These are phyloP conservation scores for Oxystoma pomonae DNA, from an alignment of 2,888 invertebrate genomes.

Conservation along the genomic window DNA sequence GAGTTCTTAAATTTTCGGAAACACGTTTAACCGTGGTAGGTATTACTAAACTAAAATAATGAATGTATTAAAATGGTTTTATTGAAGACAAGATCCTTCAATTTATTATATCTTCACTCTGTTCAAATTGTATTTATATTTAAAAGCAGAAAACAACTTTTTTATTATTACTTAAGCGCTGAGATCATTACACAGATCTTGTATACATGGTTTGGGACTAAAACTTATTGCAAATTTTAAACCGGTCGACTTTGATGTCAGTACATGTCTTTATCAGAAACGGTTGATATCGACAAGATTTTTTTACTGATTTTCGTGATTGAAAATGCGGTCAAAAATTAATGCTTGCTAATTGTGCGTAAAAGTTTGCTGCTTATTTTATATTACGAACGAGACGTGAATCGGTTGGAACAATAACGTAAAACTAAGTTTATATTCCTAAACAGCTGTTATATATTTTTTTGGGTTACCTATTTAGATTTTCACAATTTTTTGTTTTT, in stretches of 20 bases:
- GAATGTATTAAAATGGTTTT: too few relatives aligned
- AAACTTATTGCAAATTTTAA: not conserved
- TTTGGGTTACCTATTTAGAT: too few relatives aligned
- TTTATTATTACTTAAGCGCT: not conserved
- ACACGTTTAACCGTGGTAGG: too few relatives aligned
- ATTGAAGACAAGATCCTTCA: too few relatives aligned
- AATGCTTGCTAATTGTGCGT: not conserved
- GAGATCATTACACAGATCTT: not conserved
- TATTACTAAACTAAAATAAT: too few relatives aligned
- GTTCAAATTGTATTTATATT: not conserved
- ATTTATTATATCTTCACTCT: not conserved
- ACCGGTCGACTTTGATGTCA: not conserved
- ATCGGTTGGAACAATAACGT: too few relatives aligned
- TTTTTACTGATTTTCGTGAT: not conserved
- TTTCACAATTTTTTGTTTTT: too few relatives aligned
- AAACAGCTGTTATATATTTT: too few relatives aligned
- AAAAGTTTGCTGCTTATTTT: too few relatives aligned
- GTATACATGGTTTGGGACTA: not conserved
- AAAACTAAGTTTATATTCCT: too few relatives aligned
- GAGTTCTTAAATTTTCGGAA: too few relatives aligned
- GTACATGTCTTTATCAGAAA: not conserved
- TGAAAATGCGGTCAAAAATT: not conserved
- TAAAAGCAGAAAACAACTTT: not conserved
- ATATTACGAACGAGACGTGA: too few relatives aligned
- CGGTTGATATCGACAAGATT: not conserved